Evolutionary conservation across 2,113 vertebrate species (phyloP), one percentile per base, ranked within the genome.

Genomic region (Microcebus ravelobensis): DNA sequence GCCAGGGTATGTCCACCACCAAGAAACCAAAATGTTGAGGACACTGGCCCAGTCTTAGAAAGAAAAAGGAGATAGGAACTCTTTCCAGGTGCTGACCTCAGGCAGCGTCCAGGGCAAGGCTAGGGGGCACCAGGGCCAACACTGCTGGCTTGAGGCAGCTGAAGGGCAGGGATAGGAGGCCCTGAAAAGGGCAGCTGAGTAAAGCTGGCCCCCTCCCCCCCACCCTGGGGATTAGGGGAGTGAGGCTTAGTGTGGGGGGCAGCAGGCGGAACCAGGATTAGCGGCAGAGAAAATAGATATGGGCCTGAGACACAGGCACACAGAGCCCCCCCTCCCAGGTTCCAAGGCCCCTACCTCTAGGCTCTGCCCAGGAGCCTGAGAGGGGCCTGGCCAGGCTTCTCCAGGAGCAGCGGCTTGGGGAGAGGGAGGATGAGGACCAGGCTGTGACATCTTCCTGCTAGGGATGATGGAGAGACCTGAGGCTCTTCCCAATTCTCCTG

Each of bases 231-330:
- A 98, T 98, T 97, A 98, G 95, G 97, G 96, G 97, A 98, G 84
- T 77, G 91, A 97, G 97, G 98, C 97, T 98, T 98, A 97, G 97
- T 96, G 97, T 95, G 96, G 97, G 97, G 97, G 97, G 97, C 97
- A 97, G 97, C 96, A 91, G 89, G 97, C 91, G 45, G 97, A 96
- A 95, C 96, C 97, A 90, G 98, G 98, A 98, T 98, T 98, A 98
- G 96, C 55, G 1, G 90, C 20, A 1, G 96, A 97, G 96, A 98
- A 98, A 98, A 98, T 95, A 98, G 97, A 97, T 95, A 97, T 57
- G 89, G 96, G 96, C 84, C 94, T 55, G 92, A 96, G 96, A 97
- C 82, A 27, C 76, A 79, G 92, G 71, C 73, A 39, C 91, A 57
- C 50, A n/a, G 57, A 91, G 61, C 61, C 14, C 88, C 90, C 81